Conservation (phyloP, 2,113 vertebrate genomes). For the Egretta garzetta region DNA sequence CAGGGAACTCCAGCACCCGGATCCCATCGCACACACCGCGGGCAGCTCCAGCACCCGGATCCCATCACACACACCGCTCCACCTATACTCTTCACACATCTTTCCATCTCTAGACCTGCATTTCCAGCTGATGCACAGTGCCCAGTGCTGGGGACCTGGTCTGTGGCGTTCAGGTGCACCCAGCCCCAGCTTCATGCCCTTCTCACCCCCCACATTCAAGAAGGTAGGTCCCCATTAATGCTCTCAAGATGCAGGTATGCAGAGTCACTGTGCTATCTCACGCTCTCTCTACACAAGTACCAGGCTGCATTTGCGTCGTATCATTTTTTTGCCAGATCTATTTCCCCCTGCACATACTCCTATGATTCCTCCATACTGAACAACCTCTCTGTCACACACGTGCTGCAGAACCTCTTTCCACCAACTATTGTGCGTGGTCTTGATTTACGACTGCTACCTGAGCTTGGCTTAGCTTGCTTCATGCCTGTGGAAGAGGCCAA, state of each 20-base stretch:
- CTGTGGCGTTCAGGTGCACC: background rate
- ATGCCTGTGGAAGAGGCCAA: background rate
- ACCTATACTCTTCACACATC: background rate
- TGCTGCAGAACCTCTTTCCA: background rate
- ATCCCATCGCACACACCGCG: no score
- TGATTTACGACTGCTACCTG: no score
- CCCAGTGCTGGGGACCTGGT: rapidly evolving
- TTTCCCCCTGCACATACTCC: background rate
- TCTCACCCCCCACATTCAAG: background rate
- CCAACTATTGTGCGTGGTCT: no score
- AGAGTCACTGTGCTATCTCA: background rate
- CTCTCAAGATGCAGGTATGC: background rate
- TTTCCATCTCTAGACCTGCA: background rate
- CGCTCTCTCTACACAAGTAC: background rate
- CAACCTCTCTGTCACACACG: background rate
- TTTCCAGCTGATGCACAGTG: background rate
- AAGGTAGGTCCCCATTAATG: no score
- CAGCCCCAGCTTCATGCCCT: no score
- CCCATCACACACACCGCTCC: background rate
- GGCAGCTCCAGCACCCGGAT: background rate
- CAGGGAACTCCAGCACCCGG: no score
- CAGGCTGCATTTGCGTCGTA: rapidly evolving
- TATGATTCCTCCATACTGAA: rapidly evolving
- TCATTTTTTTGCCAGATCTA: background rate
- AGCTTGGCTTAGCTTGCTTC: background rate